phyloP scores from a whole-genome alignment of 2,113 vertebrate species.

The Melospiza georgiana region DNA sequence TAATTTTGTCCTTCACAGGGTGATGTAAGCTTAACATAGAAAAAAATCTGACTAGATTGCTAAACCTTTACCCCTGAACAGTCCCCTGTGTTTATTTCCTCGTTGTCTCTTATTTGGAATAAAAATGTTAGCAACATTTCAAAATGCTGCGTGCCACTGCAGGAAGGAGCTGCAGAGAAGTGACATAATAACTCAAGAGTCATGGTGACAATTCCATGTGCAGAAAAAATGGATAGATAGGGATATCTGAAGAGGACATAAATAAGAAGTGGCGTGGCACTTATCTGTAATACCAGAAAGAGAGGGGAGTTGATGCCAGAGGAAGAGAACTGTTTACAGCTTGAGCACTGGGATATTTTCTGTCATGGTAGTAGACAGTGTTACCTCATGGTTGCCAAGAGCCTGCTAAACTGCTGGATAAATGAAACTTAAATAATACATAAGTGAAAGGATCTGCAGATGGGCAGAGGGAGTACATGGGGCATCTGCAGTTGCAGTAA shows the following conservation, averaged over 20 bases:
- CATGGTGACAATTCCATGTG: neutral
- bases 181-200: neutral
- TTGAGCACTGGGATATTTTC: neutral
- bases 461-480: neutral
- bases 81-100: neutral
- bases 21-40: neutral
- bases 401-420: neutral
- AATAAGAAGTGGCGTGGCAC: neutral
- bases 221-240: neutral
- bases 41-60: neutral
- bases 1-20: neutral
- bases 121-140: neutral
- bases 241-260: neutral
- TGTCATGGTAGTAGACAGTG: neutral
- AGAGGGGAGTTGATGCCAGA: neutral
- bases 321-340: neutral
- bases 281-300: neutral
- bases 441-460: neutral
- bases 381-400: neutral
- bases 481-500: neutral
- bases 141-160: neutral
- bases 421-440: slow-evolving; percentile 8
- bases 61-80: neutral
- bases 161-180: neutral
- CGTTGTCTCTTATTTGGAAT: neutral